phyloP scores from a whole-genome alignment of 1,140 invertebrate species.

The Argopecten irradians region DNA sequence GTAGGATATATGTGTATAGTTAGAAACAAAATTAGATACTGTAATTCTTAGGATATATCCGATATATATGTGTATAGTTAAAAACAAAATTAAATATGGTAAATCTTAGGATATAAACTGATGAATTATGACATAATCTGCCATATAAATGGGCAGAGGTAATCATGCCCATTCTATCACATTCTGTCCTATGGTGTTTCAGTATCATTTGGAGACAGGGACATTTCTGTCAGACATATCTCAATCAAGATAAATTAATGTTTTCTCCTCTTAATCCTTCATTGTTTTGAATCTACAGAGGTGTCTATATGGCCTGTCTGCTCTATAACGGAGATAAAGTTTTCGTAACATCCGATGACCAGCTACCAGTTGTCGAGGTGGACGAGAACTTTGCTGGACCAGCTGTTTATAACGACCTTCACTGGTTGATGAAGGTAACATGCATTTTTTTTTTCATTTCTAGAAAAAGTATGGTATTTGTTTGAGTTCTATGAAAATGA shows the following conservation, averaged over 20 bases:
- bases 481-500: no score
- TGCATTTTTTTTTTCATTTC: conserved; percentile 28
- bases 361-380: conserved; percentile 95
- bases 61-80: no score
- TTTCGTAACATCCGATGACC: conserved; percentile 96
- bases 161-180: not conserved
- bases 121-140: not conserved
- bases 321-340: conserved; percentile 96
- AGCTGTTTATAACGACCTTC: conserved; percentile 91
- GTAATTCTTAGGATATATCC: no score
- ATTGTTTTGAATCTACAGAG: conserved; percentile 81
- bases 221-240: not conserved
- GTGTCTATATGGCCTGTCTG: conserved; percentile 93
- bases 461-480: not conserved
- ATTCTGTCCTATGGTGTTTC: not conserved
- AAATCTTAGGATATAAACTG: not conserved
- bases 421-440: conserved; percentile 97
- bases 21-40: no score
- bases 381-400: conserved; percentile 96
- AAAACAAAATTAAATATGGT: no score
- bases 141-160: not conserved
- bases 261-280: not conserved
- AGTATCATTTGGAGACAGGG: not conserved
- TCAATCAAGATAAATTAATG: not conserved
- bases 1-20: no score